Conservation (phyloP, 2,888 invertebrate genomes). For the Thyatira batis region DNA sequence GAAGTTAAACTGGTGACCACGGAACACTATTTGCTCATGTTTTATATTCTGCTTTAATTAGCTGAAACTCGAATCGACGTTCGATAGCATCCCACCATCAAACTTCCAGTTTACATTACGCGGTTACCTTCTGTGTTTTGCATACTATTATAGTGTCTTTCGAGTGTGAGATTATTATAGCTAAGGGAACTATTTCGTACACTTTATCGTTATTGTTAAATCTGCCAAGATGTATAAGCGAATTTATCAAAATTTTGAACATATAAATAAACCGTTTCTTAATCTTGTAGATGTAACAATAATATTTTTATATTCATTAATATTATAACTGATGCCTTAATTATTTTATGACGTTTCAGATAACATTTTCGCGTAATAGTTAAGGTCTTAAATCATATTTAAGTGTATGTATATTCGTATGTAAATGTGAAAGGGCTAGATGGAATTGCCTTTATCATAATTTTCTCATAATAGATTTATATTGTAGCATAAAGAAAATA, state of each 20-base stretch:
- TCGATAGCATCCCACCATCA: neutral
- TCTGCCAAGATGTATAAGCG: conserved; percentile 30
- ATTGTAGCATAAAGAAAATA: conserved; percentile 31
- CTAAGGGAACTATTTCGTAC: conserved; percentile 43
- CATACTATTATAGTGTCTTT: conserved; percentile 20
- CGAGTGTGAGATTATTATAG: conserved; percentile 55
- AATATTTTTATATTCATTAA: conserved; percentile 32
- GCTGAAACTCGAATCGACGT: neutral
- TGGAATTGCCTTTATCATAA: conserved; percentile 53
- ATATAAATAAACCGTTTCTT: conserved; percentile 2
- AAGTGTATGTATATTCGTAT: conserved; percentile 39
- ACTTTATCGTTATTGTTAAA: conserved; percentile 36
- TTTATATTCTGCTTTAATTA: neutral
- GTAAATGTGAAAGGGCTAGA: conserved; percentile 39
- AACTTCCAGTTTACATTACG: conserved; percentile 1
- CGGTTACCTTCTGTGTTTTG: conserved; percentile 18
- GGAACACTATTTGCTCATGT: neutral
- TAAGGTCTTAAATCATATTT: conserved; percentile 45
- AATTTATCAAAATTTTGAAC: neutral
- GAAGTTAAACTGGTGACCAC: neutral
- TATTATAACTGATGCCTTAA: conserved; percentile 63
- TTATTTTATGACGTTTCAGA: conserved; percentile 55
- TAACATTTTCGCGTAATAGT: conserved; percentile 40
- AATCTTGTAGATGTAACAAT: conserved; percentile 47
- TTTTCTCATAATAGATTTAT: conserved; percentile 32